Evolutionary conservation across 1,140 invertebrate species (phyloP), one percentile per base, ranked within the genome.

Genomic region (Drosophila burlai): DNA sequence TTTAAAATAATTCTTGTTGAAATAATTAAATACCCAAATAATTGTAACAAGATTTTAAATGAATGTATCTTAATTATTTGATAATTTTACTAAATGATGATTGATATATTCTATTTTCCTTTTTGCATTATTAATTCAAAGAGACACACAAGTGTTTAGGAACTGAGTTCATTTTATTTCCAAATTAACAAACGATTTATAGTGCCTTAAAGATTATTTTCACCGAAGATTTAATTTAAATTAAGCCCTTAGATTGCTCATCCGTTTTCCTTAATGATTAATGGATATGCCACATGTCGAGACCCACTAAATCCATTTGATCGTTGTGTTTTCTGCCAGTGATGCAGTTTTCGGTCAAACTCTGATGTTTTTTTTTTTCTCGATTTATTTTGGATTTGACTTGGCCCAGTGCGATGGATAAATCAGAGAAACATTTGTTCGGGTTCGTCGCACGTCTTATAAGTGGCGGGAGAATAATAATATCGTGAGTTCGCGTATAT

Each of bases 361-460:
- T 47, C 63, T 47, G 61, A 40, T 59, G 64, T 66, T 74, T 81
- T 21, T 74, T 81, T 21, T 63, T 50, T 49, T 49, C 10, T 2
- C 21, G 46, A 42, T 58, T 78, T 61, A 60, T 50, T 71, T 73
- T 43, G 67, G 67, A 50, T 73, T 73, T 61, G 46, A 45, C 29
- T 73, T 73, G 69, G 69, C 69, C 69, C 69, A 73, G 67, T 73
- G 45, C 69, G 67, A 60, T 40, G 67, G 64, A 72, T 71, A 40
- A 73, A 71, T 72, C 68, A 52, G 40, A 52, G 46, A 74, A 54
- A 76, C 49, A 73, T 59, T 73, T 73, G 68, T 87, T 83, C 64
- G 59, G 85, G 66, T 80, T 87, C 83, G 80, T 83, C 80, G 65
- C 76, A 76, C 81, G 67, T 87, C 76, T 85, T 50, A 63, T 55